Percentiles rank a stretch among this genome's conserved stretches.
phyloP scores from a whole-genome alignment of 2,113 vertebrate genomes.

The Pao palembangensis region DNA sequence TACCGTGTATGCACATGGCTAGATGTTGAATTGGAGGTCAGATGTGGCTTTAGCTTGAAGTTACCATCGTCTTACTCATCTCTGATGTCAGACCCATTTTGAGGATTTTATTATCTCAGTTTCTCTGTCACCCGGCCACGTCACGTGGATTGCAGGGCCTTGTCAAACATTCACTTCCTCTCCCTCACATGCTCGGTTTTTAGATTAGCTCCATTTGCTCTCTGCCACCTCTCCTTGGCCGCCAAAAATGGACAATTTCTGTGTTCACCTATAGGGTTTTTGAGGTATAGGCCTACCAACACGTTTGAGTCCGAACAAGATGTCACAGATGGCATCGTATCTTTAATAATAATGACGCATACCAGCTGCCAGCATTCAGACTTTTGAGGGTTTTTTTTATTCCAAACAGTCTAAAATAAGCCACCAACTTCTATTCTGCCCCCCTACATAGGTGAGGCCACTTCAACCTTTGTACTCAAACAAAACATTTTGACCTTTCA shows the following conservation, averaged over 20 bases:
- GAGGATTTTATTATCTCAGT: slow-evolving; percentile 1
- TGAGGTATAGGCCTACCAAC: too few relatives aligned
- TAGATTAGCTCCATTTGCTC: too few relatives aligned
- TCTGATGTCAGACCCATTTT: slow-evolving; percentile 18
- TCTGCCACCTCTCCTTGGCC: too few relatives aligned
- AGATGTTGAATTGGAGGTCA: slow-evolving; percentile 1
- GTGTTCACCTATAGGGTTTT: too few relatives aligned
- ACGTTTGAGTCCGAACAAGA: too few relatives aligned
- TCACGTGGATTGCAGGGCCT: not conserved
- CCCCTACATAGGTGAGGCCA: slow-evolving; percentile 12
- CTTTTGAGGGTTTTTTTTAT: slow-evolving; percentile 5
- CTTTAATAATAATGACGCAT: too few relatives aligned
- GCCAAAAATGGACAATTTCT: too few relatives aligned
- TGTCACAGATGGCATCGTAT: too few relatives aligned
- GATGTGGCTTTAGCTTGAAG: not conserved
- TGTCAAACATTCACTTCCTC: not conserved
- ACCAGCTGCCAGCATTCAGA: not conserved
- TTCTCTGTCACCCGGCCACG: slow-evolving; percentile 4
- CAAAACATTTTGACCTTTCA: slow-evolving; percentile 41
- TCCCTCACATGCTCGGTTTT: too few relatives aligned
- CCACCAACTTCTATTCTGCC: not conserved
- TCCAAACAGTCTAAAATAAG: slow-evolving; percentile 6
- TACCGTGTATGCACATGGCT: too few relatives aligned
- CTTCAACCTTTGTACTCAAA: slow-evolving; percentile 42
- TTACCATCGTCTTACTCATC: slow-evolving; percentile 7